Conservation (phyloP, 2,797 vertebrate genomes). For the Acrossocheilus wenchowensis region DNA sequence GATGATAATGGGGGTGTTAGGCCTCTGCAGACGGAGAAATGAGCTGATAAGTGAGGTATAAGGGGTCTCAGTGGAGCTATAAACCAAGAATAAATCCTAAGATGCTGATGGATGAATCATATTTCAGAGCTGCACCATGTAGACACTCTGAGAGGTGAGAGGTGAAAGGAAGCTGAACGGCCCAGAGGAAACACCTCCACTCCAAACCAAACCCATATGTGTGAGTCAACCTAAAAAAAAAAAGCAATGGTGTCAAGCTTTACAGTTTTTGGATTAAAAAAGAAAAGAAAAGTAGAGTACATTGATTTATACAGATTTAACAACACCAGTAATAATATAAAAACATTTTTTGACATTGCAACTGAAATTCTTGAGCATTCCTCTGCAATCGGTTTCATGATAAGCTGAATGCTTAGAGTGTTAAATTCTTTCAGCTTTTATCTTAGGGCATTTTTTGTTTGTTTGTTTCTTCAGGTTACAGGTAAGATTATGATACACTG, state of each 20-base stretch:
- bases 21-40: conserved; percentile 40
- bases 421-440: conserved; percentile 62
- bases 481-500: conserved; percentile 8
- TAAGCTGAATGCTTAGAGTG: background rate
- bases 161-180: conserved; percentile 53
- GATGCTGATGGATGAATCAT: conserved; percentile 35
- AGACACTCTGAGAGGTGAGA: conserved; percentile 33
- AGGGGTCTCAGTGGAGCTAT: conserved; percentile 44
- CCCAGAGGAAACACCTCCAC: conserved; percentile 45
- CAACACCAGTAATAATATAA: background rate
- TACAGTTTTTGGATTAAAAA: background rate
- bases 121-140: conserved; percentile 48
- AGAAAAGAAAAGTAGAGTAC: background rate
- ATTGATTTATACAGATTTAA: background rate
- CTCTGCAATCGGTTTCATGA: background rate
- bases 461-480: background rate
- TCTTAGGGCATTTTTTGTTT: conserved; percentile 55
- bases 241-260: conserved; percentile 16
- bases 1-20: conserved; percentile 45
- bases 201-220: conserved; percentile 75
- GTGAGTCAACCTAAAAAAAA: conserved; percentile 47
- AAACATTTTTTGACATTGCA: conserved; percentile 9
- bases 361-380: conserved; percentile 59
- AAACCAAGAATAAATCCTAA: conserved; percentile 48
- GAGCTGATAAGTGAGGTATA: conserved; percentile 55